Evolutionary conservation across 2,113 vertebrate species (phyloP).

Genomic region (Opisthocomus hoazin): DNA sequence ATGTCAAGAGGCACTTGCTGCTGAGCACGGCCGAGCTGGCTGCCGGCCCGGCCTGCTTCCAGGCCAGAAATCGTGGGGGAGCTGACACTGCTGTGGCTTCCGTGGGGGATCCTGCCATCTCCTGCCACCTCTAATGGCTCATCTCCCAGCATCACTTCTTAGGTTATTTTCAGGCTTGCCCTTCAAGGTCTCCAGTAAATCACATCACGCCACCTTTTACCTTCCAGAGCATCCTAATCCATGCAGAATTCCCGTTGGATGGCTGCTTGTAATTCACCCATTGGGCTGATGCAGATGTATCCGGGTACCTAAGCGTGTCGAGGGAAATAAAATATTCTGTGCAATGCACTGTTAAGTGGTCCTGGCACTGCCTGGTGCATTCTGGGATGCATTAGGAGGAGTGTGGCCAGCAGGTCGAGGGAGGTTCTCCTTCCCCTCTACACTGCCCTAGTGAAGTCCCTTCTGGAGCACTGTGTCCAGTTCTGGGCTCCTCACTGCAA

Average conservation of each 20-base stretch:
- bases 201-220: neutral
- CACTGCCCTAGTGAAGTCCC: no score
- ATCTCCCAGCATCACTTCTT: neutral
- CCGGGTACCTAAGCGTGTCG: rapidly evolving
- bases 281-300: neutral
- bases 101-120: neutral
- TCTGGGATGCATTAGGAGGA: no score
- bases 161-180: neutral
- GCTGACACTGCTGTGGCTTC: neutral
- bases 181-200: neutral
- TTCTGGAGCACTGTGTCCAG: no score
- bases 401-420: no score
- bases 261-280: no score
- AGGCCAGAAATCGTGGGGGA: neutral
- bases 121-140: neutral
- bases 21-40: neutral
- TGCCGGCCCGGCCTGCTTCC: neutral
- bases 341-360: neutral
- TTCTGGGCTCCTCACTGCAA: no score
- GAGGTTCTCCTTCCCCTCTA: no score
- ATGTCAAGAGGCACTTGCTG: conserved; percentile 37
- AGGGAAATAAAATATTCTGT: neutral
- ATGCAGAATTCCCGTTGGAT: neutral
- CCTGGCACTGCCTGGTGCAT: neutral
- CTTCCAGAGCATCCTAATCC: neutral